These are phyloP conservation scores for Microctonus aethiopoides DNA, from an alignment of 2,888 invertebrate genomes.

Conservation along the genomic window DNA sequence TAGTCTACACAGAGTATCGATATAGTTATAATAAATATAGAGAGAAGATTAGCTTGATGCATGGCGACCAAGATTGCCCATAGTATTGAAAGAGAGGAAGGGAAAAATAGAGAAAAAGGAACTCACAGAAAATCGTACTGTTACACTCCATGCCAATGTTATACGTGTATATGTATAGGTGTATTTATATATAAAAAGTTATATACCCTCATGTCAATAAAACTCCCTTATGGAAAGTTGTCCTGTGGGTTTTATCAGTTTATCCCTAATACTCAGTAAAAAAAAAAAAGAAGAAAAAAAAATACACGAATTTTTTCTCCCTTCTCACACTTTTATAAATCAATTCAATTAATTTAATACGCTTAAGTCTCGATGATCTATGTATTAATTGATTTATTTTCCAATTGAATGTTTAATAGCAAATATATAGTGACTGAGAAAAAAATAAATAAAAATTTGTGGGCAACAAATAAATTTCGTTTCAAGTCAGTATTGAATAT, in stretches of 20 bases:
- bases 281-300: not conserved
- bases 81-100: conserved; percentile 22
- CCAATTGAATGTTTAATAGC: not conserved
- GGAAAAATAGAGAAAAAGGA: conserved; percentile 1
- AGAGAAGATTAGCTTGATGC: conserved; percentile 57
- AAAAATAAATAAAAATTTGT: no score
- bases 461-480: no score
- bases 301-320: not conserved
- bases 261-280: conserved; percentile 14
- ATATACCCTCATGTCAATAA: conserved; percentile 37
- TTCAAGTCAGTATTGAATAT: no score
- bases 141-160: conserved; percentile 18
- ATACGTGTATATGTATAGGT: conserved; percentile 44
- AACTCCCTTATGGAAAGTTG: conserved; percentile 38
- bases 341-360: not conserved
- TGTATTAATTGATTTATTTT: not conserved
- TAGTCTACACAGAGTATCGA: conserved; percentile 40
- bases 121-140: no score
- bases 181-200: no score
- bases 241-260: conserved; percentile 34
- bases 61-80: conserved; percentile 53
- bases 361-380: not conserved
- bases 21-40: conserved; percentile 37
- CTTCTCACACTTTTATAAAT: not conserved
- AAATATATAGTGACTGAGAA: no score